These are phyloP conservation scores for Candoia aspera DNA, from an alignment of 2,113 vertebrate species.

Conservation along the genomic window DNA sequence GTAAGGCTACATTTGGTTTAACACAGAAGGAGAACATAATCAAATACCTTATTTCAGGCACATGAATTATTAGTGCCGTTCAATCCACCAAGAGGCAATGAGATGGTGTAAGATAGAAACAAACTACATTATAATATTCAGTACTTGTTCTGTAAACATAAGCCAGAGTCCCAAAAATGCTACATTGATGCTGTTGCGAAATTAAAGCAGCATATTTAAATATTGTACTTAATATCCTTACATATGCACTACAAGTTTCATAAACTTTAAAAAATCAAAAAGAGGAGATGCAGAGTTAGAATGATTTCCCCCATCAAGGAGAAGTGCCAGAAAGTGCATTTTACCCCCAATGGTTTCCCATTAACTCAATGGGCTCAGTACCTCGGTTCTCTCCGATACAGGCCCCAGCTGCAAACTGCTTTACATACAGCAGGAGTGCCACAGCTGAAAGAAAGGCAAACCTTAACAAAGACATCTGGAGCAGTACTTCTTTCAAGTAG, in stretches of 20 bases:
- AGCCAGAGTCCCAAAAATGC: conserved; percentile 54
- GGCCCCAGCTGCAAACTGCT: neutral
- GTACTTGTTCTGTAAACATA: conserved; percentile 53
- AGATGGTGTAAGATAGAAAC: conserved; percentile 28
- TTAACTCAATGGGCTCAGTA: conserved; percentile 51
- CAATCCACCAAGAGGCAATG: conserved; percentile 31
- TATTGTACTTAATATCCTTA: conserved; percentile 60
- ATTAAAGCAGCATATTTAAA: conserved; percentile 61
- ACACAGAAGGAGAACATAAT: conserved; percentile 46
- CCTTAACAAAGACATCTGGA: conserved; percentile 24
- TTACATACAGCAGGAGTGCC: conserved; percentile 27
- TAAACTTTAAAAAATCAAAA: conserved; percentile 58
- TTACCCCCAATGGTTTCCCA: conserved; percentile 72
- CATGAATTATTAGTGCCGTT: conserved; percentile 50
- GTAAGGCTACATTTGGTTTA: conserved; percentile 63
- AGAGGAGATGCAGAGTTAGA: conserved; percentile 48
- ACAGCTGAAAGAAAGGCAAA: neutral
- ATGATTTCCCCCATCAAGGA: conserved; percentile 57
- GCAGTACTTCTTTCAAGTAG: conserved; percentile 37
- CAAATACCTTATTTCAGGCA: conserved; percentile 54
- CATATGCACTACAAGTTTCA: conserved; percentile 56
- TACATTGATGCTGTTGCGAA: conserved; percentile 60
- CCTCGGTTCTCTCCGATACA: conserved; percentile 34
- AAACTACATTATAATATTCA: conserved; percentile 46
- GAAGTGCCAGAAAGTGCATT: conserved; percentile 72